phyloP scores from a whole-genome alignment of 2,888 invertebrate genomes.

The Lottia gigantea region DNA sequence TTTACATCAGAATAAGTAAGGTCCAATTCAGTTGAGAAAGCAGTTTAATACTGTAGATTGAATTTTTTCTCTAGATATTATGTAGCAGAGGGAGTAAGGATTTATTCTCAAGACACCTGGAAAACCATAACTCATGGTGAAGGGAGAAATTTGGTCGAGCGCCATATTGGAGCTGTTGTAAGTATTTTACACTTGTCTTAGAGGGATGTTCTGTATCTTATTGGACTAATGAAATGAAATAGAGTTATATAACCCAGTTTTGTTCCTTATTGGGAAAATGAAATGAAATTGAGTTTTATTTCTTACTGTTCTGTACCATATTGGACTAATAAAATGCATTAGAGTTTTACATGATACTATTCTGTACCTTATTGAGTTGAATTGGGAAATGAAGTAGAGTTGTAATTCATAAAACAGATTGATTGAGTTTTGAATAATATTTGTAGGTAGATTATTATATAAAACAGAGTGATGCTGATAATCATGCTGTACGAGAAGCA shows the following conservation, averaged over 20 bases:
- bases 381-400: no score
- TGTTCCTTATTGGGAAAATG: no score
- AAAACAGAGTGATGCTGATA: slow-evolving; percentile 70
- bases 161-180: slow-evolving; percentile 68
- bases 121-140: slow-evolving; percentile 68
- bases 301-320: neutral
- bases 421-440: neutral
- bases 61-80: slow-evolving; percentile 68
- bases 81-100: slow-evolving; percentile 72
- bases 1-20: no score
- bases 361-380: neutral
- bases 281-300: neutral
- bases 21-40: neutral
- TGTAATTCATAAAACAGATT: no score
- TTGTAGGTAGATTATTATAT: slow-evolving; percentile 70
- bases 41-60: neutral
- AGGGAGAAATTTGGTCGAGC: slow-evolving; percentile 70
- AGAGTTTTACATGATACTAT: neutral
- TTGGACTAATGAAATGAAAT: no score
- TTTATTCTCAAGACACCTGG: slow-evolving; percentile 73
- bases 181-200: slow-evolving; percentile 24
- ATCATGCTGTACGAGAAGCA: slow-evolving; percentile 73
- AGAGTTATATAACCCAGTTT: no score
- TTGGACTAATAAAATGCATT: neutral
- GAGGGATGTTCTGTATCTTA: neutral